A percentile compares a stretch with the other conserved stretches of the same genome.
phyloP scores from a whole-genome alignment of 2,797 vertebrate species.

The Epinephelus malabaricus region DNA sequence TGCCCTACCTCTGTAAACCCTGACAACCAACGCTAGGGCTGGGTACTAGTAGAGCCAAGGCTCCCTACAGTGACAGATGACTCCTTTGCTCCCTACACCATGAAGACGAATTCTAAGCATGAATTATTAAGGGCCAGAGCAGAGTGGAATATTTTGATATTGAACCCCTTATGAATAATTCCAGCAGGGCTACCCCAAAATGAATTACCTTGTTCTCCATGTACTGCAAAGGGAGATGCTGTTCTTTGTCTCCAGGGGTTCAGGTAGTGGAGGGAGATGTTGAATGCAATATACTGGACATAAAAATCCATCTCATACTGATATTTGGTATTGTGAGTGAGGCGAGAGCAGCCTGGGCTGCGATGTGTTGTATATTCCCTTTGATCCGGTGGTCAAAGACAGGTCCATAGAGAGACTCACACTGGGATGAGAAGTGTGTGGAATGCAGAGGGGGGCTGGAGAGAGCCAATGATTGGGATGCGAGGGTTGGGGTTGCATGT shows the following conservation, averaged over 20 bases:
- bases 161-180: constrained; percentile 85
- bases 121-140: constrained; percentile 81
- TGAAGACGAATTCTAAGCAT: constrained; percentile 78
- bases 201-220: constrained; percentile 73
- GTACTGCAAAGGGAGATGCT: constrained; percentile 53
- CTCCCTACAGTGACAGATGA: constrained; percentile 75
- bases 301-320: constrained; percentile 61
- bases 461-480: constrained; percentile 68
- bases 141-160: constrained; percentile 82
- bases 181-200: constrained; percentile 72
- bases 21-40: constrained; percentile 52
- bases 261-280: constrained; percentile 46
- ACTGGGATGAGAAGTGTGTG: constrained; percentile 64
- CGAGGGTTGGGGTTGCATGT: constrained; percentile 68
- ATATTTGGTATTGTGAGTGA: constrained; percentile 63
- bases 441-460: constrained; percentile 66
- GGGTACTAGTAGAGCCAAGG: constrained; percentile 53
- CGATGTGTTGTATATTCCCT: constrained; percentile 78
- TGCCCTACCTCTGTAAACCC: constrained; percentile 60
- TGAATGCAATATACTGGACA: constrained; percentile 53
- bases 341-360: constrained; percentile 33
- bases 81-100: constrained; percentile 67
- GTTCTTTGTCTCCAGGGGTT: constrained; percentile 60
- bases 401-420: constrained; percentile 68
- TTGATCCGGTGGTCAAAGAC: constrained; percentile 82